Conservation (phyloP, 2,888 invertebrate species). For the Pogonocherus hispidulus region DNA sequence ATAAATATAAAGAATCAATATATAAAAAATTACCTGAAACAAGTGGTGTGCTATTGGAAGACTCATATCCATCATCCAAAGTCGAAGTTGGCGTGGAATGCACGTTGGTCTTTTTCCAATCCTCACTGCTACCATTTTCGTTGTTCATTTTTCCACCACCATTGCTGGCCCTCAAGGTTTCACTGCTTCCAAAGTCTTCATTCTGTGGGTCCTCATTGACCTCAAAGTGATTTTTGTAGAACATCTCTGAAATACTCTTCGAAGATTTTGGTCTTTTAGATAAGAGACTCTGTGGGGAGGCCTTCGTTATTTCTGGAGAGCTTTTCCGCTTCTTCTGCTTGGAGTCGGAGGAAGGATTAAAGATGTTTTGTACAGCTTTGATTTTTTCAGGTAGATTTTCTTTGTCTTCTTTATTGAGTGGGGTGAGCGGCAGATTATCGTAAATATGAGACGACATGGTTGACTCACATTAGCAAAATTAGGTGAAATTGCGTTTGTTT, state of each 20-base stretch:
- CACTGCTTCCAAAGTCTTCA: slow-evolving; percentile 55
- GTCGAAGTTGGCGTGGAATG: slow-evolving; percentile 67
- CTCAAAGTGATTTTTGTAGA: slow-evolving; percentile 47
- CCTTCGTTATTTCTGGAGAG: slow-evolving; percentile 58
- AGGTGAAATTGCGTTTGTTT: not conserved
- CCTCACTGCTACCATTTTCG: slow-evolving; percentile 43
- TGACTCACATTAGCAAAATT: slow-evolving; percentile 12
- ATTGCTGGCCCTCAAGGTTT: slow-evolving; percentile 52
- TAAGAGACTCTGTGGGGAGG: slow-evolving; percentile 44
- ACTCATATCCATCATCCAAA: slow-evolving; percentile 78
- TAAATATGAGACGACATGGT: slow-evolving; percentile 58
- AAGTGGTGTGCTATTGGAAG: slow-evolving; percentile 77
- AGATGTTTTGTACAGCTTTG: slow-evolving; percentile 56
- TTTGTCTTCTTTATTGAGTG: slow-evolving; percentile 52
- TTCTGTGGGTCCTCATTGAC: slow-evolving; percentile 24
- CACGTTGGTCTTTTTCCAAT: slow-evolving; percentile 52
- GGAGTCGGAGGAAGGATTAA: slow-evolving; percentile 43
- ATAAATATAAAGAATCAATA: not conserved
- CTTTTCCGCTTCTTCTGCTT: slow-evolving; percentile 62
- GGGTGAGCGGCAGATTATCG: slow-evolving; percentile 64
- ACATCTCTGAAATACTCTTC: slow-evolving; percentile 59
- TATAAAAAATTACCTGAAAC: slow-evolving; percentile 71
- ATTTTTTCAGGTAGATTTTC: slow-evolving; percentile 51
- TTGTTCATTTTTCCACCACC: slow-evolving; percentile 37
- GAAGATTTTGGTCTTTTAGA: slow-evolving; percentile 59